Conservation (phyloP, 2,113 vertebrate genomes). For the Noctilio leporinus region DNA sequence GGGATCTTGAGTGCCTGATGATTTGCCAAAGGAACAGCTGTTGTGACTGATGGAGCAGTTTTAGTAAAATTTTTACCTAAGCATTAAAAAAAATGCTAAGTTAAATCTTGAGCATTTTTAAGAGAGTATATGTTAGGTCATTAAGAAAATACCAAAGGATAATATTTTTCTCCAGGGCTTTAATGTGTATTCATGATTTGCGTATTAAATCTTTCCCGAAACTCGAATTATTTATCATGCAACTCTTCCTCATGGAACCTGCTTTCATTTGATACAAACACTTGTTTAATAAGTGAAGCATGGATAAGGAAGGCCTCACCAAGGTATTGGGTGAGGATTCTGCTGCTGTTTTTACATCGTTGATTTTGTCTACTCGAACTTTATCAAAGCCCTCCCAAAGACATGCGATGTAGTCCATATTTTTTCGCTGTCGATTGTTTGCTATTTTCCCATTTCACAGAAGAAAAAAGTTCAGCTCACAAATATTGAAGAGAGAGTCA, state of each 20-base stretch:
- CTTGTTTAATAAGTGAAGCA: neutral
- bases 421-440: constrained; percentile 14
- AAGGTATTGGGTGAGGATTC: neutral
- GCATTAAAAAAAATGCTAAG: neutral
- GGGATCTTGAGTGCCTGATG: neutral
- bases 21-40: neutral
- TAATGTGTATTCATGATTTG: neutral
- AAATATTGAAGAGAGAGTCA: neutral
- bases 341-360: neutral
- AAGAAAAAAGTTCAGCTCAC: neutral
- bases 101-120: neutral
- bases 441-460: neutral
- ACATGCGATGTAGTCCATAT: neutral
- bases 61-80: neutral
- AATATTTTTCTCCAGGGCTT: neutral
- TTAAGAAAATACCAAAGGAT: neutral
- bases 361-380: constrained; percentile 8
- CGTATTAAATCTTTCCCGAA: neutral
- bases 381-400: constrained; percentile 20
- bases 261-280: neutral
- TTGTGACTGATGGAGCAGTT: neutral
- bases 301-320: neutral
- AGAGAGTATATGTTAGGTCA: neutral
- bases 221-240: neutral
- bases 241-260: neutral